Evolutionary conservation across 1,140 invertebrate species (phyloP).

Genomic region (Helicoverpa armigera): DNA sequence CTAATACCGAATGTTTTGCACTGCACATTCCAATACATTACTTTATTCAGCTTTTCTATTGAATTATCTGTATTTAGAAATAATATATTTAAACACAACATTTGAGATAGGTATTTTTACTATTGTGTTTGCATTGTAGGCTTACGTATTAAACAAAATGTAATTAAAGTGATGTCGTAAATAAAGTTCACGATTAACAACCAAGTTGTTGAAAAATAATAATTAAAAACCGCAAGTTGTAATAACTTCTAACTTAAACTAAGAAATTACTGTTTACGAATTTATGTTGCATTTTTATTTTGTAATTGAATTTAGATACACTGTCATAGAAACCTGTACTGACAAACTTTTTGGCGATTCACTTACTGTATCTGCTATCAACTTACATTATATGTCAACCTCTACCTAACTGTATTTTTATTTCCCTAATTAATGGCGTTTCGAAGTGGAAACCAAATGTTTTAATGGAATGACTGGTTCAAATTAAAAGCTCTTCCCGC

Average conservation of each 20-base stretch:
- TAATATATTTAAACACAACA: too few species aligned
- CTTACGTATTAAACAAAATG: not conserved
- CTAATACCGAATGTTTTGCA: too few species aligned
- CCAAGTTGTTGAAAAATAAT: constrained; percentile 12
- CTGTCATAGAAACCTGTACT: constrained; percentile 6
- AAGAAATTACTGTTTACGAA: constrained; percentile 22
- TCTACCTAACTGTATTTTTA: not conserved
- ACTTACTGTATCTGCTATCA: not conserved
- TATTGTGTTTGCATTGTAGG: too few species aligned
- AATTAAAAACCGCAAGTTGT: constrained; percentile 25
- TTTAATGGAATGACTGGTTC: constrained; percentile 20
- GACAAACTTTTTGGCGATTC: not conserved
- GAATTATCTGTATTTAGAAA: too few species aligned
- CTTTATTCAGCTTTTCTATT: too few species aligned
- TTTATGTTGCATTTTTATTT: constrained; percentile 11
- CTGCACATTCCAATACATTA: too few species aligned
- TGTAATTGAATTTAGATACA: constrained; percentile 3
- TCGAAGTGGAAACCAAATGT: not conserved
- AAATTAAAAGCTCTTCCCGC: not conserved
- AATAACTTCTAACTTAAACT: not conserved
- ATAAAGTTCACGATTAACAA: not conserved
- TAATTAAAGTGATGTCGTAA: too few species aligned
- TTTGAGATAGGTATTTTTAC: too few species aligned
- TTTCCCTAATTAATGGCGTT: not conserved
- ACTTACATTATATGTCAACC: not conserved